Evolutionary conservation across 53 echinoderm and acorn worm species (phyloP).

Genomic region (Apostichopus leukothele): DNA sequence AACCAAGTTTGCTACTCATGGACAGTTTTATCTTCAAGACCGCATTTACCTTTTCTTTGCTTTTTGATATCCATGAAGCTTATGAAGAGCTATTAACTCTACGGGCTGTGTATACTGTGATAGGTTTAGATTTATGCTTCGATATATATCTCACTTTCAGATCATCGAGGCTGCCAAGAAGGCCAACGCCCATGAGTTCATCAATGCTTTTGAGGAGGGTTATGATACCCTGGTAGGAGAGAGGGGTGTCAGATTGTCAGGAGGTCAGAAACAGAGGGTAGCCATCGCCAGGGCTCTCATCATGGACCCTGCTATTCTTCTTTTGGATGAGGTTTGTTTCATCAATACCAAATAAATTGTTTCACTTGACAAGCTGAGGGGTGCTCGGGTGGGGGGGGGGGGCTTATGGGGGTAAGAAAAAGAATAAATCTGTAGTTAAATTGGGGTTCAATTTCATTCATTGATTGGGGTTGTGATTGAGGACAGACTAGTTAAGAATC

Average conservation of each 20-base stretch:
- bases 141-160: constrained; percentile 27
- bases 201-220: constrained; percentile 84
- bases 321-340: constrained; percentile 83
- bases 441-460: too few species aligned
- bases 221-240: constrained; percentile 90
- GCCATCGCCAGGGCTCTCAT: constrained; percentile 94
- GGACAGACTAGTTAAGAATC: too few species aligned
- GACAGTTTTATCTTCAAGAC: neutral
- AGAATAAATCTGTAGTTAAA: too few species aligned
- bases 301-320: constrained; percentile 80
- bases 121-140: too few species aligned
- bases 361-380: too few species aligned
- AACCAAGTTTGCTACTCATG: neutral
- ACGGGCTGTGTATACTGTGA: too few species aligned
- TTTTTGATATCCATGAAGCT: too few species aligned
- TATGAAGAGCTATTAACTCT: too few species aligned
- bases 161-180: constrained; percentile 79
- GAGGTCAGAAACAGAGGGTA: constrained; percentile 95
- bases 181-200: constrained; percentile 97
- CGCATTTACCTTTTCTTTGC: too few species aligned
- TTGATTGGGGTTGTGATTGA: too few species aligned
- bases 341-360: neutral
- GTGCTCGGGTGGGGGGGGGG: too few species aligned
- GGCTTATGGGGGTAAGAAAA: too few species aligned
- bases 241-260: constrained; percentile 83